Evolutionary conservation across 2,797 vertebrate genomes (phyloP).

Genomic region (Macrochelys suwanniensis): DNA sequence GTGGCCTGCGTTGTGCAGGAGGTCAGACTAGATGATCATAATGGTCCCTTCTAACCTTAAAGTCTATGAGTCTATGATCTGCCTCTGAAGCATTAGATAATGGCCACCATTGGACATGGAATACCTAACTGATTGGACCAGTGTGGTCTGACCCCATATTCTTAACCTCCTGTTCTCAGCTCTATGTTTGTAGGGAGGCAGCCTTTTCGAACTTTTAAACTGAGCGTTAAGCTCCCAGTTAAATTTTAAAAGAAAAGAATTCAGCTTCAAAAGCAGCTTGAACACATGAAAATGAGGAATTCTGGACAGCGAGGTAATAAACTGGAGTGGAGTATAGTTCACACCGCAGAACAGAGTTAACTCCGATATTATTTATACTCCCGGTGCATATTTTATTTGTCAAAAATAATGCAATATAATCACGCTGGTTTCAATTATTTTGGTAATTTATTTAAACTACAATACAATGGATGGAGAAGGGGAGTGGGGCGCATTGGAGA

Average conservation of each 20-base stretch:
- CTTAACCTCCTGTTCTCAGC: not conserved
- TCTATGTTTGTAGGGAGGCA: not conserved
- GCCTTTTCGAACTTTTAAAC: not conserved
- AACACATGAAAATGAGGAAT: not conserved
- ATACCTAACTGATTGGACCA: not conserved
- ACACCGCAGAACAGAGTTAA: not conserved
- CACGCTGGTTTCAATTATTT: too few relatives aligned
- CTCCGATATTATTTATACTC: not conserved
- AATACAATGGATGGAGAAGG: too few relatives aligned
- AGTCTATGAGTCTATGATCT: not conserved
- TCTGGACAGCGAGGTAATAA: not conserved
- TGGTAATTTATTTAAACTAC: too few relatives aligned
- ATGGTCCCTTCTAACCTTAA: too few relatives aligned
- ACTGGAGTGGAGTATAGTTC: not conserved
- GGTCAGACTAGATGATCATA: too few relatives aligned
- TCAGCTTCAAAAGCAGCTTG: not conserved
- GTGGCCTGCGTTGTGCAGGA: too few relatives aligned
- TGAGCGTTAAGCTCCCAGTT: not conserved
- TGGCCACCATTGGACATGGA: not conserved
- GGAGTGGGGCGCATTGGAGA: too few relatives aligned
- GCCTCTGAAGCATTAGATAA: not conserved
- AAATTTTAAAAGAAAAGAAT: not conserved
- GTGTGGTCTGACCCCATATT: not conserved
- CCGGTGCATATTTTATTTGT: too few relatives aligned
- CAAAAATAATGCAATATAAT: too few relatives aligned